Evolutionary conservation across 2,888 invertebrate genomes (phyloP), one percentile per base, ranked within the genome.

Genomic region (Parnassius orleans): DNA sequence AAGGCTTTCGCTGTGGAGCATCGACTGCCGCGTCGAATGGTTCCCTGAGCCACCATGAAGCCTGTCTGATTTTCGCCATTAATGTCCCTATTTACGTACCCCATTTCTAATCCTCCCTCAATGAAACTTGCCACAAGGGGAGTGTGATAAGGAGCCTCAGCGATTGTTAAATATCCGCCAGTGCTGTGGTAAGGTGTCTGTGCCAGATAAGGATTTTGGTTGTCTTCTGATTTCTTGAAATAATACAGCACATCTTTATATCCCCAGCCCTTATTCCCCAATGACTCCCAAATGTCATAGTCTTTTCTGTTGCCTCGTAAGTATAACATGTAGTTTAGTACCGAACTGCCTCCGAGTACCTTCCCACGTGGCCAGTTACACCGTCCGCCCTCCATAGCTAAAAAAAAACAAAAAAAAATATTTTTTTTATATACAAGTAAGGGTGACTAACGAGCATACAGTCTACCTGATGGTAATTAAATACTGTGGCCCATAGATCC

Each of bases 331-430:
- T 97, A 97, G 83, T 98, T 98, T 0, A 98, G 91, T 0, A 97
- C 97, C 46, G 96, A 96, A 12, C 96, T 96, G 0, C 98, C 98
- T 0, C 98, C 98, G 2, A 98, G 92, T 0, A 97, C 97, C 83
- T 98, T 98, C 1, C 98, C 98, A 19, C 98, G 92, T 0, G 97
- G 97, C 97, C 97, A 97, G 83, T 97, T 97, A 81, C 97, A 97
- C 43, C 97, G 93, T 9, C 95, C 94, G 46, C 94, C 94, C 73
- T 94, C 94, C 97, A 97, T 97, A 7, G 96, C 97, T 96, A 85
- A 43, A 91, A 91, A 33, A 33, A 7, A 7, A 33, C 5, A 33
- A 33, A 19, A 19, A 19, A 19, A 19, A 69, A 51, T 46, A 43
- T 43, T 3, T 43, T 43, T 43, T 10, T 43, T 43, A 43, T 10